These are phyloP conservation scores for Nibea albiflora DNA, from an alignment of 2,113 vertebrate species.

Conservation along the genomic window DNA sequence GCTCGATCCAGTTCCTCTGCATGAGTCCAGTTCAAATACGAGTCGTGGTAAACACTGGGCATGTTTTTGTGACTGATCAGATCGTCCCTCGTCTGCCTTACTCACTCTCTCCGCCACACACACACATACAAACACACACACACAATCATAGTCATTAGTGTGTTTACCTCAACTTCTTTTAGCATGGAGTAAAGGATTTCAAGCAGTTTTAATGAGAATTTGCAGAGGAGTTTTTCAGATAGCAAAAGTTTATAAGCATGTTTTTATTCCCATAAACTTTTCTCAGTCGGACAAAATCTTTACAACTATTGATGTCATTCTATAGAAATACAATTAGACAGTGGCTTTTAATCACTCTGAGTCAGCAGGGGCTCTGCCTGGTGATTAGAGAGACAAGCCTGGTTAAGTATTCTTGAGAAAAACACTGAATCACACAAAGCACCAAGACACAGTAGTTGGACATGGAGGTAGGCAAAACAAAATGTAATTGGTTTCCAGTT, in stretches of 20 bases:
- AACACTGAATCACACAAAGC: constrained; percentile 1
- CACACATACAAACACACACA: constrained; percentile 53
- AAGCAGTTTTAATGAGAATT: constrained; percentile 79
- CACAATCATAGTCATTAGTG: constrained; percentile 77
- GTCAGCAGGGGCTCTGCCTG: constrained; percentile 22
- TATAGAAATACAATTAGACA: constrained; percentile 66
- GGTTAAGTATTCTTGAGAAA: constrained; percentile 28
- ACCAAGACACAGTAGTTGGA: background rate
- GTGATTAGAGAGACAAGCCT: constrained; percentile 26
- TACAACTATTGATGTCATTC: constrained; percentile 50
- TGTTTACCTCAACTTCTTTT: constrained; percentile 73
- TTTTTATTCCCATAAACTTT: constrained; percentile 47
- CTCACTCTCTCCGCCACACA: constrained; percentile 37
- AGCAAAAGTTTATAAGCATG: constrained; percentile 60
- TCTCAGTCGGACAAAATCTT: constrained; percentile 45
- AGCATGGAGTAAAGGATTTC: constrained; percentile 60
- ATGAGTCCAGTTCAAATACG: constrained; percentile 78
- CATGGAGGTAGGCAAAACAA: background rate
- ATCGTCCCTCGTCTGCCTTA: constrained; percentile 11
- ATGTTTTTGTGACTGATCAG: constrained; percentile 70
- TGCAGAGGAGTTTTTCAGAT: constrained; percentile 56
- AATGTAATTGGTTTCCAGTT: background rate
- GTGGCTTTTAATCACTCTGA: constrained; percentile 62
- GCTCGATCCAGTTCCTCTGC: constrained; percentile 53
- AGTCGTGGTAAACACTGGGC: constrained; percentile 64